These are phyloP conservation scores for Coccyzus lansbergi DNA, from an alignment of 2,797 vertebrate species.

Conservation along the genomic window DNA sequence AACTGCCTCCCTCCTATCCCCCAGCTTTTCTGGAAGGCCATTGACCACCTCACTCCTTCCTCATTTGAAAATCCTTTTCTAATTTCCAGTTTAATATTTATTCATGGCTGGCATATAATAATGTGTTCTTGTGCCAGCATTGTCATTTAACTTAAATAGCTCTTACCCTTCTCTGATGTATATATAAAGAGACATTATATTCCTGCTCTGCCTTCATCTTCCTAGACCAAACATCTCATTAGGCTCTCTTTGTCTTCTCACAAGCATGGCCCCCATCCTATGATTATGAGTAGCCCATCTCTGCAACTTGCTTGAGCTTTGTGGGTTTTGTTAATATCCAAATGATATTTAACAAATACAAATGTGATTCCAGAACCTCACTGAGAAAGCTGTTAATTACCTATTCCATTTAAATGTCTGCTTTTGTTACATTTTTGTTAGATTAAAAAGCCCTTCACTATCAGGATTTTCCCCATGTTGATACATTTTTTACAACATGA, in stretches of 20 bases:
- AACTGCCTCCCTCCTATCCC: background rate
- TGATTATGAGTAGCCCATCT: background rate
- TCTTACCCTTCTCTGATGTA: background rate
- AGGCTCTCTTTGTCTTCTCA: background rate
- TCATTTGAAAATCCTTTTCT: background rate
- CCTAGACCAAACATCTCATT: background rate
- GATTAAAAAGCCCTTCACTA: background rate
- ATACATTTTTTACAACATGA: background rate
- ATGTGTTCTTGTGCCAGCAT: background rate
- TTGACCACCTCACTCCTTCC: background rate
- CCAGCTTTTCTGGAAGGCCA: background rate
- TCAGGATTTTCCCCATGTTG: background rate
- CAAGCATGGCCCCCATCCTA: background rate
- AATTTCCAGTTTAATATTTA: slow-evolving; percentile 31
- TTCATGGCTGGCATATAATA: background rate
- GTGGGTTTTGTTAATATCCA: background rate
- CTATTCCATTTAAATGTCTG: background rate
- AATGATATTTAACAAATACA: background rate
- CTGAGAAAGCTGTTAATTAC: background rate
- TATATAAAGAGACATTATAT: background rate
- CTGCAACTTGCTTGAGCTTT: background rate
- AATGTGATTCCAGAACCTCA: background rate
- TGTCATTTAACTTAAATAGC: slow-evolving; percentile 13
- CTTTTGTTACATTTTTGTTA: background rate
- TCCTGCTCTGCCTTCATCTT: background rate